A percentile compares a stretch with the other conserved stretches of the same genome.
phyloP scores from a whole-genome alignment of 2,113 vertebrate genomes.

The Daubentonia madagascariensis region DNA sequence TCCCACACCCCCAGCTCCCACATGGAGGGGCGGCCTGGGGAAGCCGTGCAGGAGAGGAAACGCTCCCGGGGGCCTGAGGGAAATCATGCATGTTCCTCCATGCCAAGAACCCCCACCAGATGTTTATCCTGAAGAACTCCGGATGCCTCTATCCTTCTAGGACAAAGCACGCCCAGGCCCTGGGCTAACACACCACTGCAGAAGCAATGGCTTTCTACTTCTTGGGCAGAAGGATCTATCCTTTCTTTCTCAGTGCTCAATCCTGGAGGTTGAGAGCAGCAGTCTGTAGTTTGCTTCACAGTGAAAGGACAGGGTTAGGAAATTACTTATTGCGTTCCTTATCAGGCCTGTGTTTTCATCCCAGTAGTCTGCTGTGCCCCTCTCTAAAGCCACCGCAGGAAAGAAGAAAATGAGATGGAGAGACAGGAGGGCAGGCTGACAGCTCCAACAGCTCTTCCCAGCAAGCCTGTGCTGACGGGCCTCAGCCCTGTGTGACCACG shows the following conservation, averaged over 20 bases:
- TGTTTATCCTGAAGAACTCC: background rate
- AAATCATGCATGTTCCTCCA: background rate
- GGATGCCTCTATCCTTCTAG: background rate
- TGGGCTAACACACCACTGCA: background rate
- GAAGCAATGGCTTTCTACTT: background rate
- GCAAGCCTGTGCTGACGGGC: background rate
- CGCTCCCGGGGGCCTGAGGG: background rate
- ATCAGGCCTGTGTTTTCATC: background rate
- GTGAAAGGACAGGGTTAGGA: background rate
- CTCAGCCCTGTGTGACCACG: background rate
- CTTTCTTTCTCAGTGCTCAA: background rate
- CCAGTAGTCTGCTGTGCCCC: background rate
- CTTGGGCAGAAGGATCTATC: background rate
- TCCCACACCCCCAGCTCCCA: background rate
- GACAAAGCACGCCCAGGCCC: too few species aligned
- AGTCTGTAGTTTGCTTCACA: background rate
- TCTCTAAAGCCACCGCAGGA: background rate
- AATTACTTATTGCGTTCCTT: background rate
- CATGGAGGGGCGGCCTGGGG: background rate
- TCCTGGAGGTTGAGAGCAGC: background rate
- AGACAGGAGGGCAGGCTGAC: background rate
- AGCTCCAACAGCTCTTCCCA: too few species aligned
- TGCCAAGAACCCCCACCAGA: background rate
- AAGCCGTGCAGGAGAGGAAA: background rate
- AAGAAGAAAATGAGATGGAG: background rate